phyloP scores from a whole-genome alignment of 2,797 vertebrate species.

The Oophaga sylvatica region DNA sequence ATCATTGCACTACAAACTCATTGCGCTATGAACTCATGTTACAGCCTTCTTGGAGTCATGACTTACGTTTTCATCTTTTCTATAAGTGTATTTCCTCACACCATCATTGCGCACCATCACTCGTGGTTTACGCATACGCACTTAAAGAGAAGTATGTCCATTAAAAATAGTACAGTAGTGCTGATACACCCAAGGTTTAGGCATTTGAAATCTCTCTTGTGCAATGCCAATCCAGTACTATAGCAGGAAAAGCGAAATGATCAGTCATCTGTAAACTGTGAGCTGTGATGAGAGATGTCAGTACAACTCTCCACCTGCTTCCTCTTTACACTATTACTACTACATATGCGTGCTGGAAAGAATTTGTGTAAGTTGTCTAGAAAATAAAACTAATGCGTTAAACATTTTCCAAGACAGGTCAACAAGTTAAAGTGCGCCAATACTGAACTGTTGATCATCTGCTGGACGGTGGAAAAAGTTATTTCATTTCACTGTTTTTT shows the following conservation, averaged over 20 bases:
- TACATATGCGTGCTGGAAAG: constrained; percentile 31
- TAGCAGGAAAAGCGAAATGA: constrained; percentile 40
- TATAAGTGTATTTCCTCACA: neutral
- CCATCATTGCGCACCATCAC: neutral
- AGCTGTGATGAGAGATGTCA: constrained; percentile 41
- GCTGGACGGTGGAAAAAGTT: constrained; percentile 23
- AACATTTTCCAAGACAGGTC: constrained; percentile 42
- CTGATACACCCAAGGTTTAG: constrained; percentile 9
- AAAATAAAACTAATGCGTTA: constrained; percentile 37
- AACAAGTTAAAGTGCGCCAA: constrained; percentile 23
- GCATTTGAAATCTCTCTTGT: constrained; percentile 50
- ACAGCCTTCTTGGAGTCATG: neutral
- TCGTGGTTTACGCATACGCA: neutral
- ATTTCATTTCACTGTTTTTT: constrained; percentile 18
- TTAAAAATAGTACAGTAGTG: neutral
- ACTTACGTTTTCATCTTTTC: neutral
- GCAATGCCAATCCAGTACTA: constrained; percentile 20
- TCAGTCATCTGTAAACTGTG: constrained; percentile 38
- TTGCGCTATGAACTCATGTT: neutral
- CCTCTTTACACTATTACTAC: constrained; percentile 32
- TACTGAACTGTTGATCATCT: constrained; percentile 1
- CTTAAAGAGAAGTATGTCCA: neutral
- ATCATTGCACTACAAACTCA: neutral
- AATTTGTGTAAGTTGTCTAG: constrained; percentile 22
- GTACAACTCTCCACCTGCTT: constrained; percentile 49